A percentile compares a stretch with the other conserved stretches of the same genome.
phyloP scores from a whole-genome alignment of 2,113 vertebrate species.

The Tetraodon nigroviridis region DNA sequence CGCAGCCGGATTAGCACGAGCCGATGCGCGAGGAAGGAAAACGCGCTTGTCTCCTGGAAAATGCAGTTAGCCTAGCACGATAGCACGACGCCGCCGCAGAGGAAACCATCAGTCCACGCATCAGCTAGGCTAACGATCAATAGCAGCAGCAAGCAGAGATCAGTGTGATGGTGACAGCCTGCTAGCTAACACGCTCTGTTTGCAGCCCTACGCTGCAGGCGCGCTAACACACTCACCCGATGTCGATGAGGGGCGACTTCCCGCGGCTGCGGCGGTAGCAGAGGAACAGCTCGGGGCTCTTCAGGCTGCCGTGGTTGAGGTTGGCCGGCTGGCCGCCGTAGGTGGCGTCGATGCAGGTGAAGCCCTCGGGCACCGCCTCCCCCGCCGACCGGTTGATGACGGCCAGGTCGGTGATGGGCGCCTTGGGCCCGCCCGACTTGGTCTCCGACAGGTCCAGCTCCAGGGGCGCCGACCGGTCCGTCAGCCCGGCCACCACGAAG shows the following conservation, averaged over 20 bases:
- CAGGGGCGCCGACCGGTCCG: constrained; percentile 84
- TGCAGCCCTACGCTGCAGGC: no score
- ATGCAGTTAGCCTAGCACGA: no score
- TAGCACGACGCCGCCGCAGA: no score
- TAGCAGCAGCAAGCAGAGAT: no score
- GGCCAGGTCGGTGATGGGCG: constrained; percentile 92
- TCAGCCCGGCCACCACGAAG: constrained; percentile 96
- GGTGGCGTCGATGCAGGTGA: constrained; percentile 91
- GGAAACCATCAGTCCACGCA: no score
- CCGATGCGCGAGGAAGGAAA: no score
- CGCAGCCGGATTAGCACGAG: no score
- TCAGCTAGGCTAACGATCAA: no score
- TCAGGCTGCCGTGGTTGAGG: constrained; percentile 95
- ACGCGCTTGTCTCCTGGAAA: no score
- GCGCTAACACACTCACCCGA: constrained; percentile 82
- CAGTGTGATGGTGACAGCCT: no score
- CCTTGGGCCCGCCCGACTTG: constrained; percentile 88
- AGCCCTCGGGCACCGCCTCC: constrained; percentile 91
- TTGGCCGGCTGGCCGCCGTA: constrained; percentile 90
- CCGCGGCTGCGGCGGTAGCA: constrained; percentile 90
- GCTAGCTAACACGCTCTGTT: no score
- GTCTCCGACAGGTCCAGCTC: constrained; percentile 91
- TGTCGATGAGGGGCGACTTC: constrained; percentile 88
- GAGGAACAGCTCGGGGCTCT: constrained; percentile 94
- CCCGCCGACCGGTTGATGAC: constrained; percentile 92